phyloP scores from a whole-genome alignment of 1,140 invertebrate genomes.

The Stegodyphus dumicola region DNA sequence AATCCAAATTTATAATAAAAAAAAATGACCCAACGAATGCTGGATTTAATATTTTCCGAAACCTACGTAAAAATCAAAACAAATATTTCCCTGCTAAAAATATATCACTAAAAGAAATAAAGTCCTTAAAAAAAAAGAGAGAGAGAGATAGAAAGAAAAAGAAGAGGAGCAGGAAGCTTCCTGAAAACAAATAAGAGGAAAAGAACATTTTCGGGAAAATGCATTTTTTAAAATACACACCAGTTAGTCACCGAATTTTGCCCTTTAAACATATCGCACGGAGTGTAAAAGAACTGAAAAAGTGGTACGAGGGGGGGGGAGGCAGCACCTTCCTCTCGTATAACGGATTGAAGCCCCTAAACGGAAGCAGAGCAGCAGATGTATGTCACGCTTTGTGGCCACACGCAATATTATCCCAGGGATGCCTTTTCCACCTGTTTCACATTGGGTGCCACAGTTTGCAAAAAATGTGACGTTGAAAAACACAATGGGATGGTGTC shows the following conservation, averaged over 20 bases:
- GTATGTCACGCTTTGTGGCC: conserved; percentile 44
- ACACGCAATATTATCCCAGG: conserved; percentile 53
- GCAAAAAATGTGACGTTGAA: background rate
- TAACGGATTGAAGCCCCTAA: conserved; percentile 50
- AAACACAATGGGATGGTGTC: conserved; percentile 30
- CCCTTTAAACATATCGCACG: conserved; percentile 18
- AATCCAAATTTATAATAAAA: no score
- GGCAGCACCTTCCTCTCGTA: conserved; percentile 32
- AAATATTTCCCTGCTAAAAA: no score
- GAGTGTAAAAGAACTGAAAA: conserved; percentile 26
- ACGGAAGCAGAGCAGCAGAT: conserved; percentile 44
- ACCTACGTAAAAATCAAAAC: no score
- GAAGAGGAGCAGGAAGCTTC: no score
- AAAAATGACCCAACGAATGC: no score
- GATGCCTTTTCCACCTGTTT: conserved; percentile 57
- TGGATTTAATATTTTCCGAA: no score
- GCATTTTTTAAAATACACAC: background rate
- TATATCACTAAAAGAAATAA: no score
- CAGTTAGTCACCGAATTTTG: conserved; percentile 27
- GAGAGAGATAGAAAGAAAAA: no score
- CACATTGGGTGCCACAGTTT: conserved; percentile 23
- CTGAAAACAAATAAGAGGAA: background rate
- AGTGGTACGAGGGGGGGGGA: conserved; percentile 6
- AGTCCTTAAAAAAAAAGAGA: no score
- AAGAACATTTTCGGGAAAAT: background rate